Base-by-base conservation (phyloP, 37 sponge, comb jelly and placozoan genomes). In the Petrosia ficiformis region DNA sequence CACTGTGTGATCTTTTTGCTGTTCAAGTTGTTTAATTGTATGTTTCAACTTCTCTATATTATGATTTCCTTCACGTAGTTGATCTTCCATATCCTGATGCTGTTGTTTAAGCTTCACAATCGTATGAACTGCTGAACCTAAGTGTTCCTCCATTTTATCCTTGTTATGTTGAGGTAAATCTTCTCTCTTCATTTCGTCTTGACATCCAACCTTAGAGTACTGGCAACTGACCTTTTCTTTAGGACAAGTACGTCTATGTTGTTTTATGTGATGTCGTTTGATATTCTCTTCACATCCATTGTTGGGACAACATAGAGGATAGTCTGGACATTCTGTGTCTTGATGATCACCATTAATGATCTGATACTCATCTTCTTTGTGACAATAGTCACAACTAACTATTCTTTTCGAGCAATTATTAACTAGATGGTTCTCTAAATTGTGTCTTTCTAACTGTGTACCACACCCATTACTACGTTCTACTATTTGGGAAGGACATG, bases 371-470 rank as follows among this genome's bases (percentile, higher is more conserved):
- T n/a, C n/a, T n/a, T n/a, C n/a, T n/a, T n/a, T n/a, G n/a, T n/a
- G n/a, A n/a, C n/a, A 38, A 44, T 61, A 42, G 28, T 76, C 65
- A 76, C 77, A 76, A 19, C 35, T 2, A 25, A 34, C 48, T 6
- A 35, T 40, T 65, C 77, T 2, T n/a, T 61, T 38, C 4, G 29
- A 22, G 30, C 77, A 76, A 29, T 64, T 57, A 2, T 35, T 14
- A 4, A 1, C 14, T 11, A 76, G 39, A 38, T 76, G 77, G 1
- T 39, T 22, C 5, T 64, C 67, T 42, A 76, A 2, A 3, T 24
- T 37, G 42, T 29, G 39, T 35, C 67, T 64, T 66, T n/a, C 5
- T 6, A 65, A 35, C 11, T 14, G 21, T 41, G 25, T 44, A n/a
- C 77, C 77, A 34, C 77, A 76, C 30, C 36, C 36, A 4, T 60